phyloP scores from a whole-genome alignment of 2,888 invertebrate genomes.

The Lathronympha strigana region DNA sequence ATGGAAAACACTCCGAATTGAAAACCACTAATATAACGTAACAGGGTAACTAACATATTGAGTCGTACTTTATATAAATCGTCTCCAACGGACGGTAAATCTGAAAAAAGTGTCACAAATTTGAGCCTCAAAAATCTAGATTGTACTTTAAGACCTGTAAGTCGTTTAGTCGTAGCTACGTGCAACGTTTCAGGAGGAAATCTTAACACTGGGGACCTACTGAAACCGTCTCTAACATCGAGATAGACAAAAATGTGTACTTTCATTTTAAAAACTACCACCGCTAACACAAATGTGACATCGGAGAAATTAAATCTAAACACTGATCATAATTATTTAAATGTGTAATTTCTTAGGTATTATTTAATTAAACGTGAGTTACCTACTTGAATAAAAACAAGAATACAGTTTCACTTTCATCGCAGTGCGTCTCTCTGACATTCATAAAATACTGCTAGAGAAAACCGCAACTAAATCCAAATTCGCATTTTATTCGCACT shows the following conservation, averaged over 20 bases:
- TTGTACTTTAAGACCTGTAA: constrained; percentile 77
- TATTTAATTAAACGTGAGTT: not conserved
- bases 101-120: constrained; percentile 59
- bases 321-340: constrained; percentile 46
- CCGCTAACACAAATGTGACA: constrained; percentile 31
- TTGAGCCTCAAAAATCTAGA: constrained; percentile 72
- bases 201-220: constrained; percentile 61
- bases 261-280: constrained; percentile 45
- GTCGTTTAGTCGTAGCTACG: constrained; percentile 48
- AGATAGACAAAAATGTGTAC: constrained; percentile 64
- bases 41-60: constrained; percentile 74
- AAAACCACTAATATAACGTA: constrained; percentile 55
- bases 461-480: too few species aligned
- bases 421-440: not conserved
- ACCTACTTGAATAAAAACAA: not conserved
- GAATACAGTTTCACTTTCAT: not conserved
- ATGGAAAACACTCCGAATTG: constrained; percentile 57
- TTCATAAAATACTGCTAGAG: too few species aligned
- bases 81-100: constrained; percentile 55
- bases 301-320: constrained; percentile 33
- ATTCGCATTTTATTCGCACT: too few species aligned
- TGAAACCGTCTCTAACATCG: constrained; percentile 66
- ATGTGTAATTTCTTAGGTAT: not conserved
- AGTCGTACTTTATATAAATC: constrained; percentile 55
- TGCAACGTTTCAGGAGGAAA: constrained; percentile 49